These are phyloP conservation scores for Macrosoma leucophasiata DNA, from an alignment of 2,888 invertebrate genomes.

Conservation along the genomic window DNA sequence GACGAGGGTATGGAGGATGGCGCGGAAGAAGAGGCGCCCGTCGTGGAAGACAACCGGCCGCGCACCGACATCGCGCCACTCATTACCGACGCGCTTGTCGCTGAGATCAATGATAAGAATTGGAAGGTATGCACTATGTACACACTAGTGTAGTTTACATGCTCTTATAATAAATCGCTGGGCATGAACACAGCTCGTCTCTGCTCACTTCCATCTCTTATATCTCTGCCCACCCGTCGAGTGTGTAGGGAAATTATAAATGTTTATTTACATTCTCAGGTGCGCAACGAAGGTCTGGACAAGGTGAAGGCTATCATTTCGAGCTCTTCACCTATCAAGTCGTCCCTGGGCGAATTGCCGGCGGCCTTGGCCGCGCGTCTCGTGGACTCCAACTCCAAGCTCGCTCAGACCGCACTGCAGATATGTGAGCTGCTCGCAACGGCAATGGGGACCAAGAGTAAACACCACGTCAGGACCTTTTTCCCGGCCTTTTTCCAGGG, in stretches of 20 bases:
- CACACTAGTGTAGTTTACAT: no score
- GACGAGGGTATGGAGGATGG: constrained; percentile 63
- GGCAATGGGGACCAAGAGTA: constrained; percentile 89
- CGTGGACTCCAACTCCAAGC: constrained; percentile 93
- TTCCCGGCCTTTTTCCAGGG: constrained; percentile 93
- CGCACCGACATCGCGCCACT: constrained; percentile 87
- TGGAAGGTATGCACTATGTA: constrained; percentile 87
- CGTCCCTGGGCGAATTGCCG: constrained; percentile 89
- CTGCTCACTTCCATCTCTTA: no score
- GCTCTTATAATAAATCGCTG: no score
- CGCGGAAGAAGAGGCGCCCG: constrained; percentile 63
- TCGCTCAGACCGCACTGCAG: constrained; percentile 88
- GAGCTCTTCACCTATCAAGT: constrained; percentile 87
- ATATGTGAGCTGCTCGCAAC: constrained; percentile 88
- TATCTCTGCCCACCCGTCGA: no score
- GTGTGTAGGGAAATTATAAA: background rate
- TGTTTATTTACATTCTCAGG: constrained; percentile 40
- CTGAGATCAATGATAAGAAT: constrained; percentile 90
- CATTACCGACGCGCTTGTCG: constrained; percentile 86
- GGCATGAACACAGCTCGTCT: no score
- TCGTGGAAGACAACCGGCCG: constrained; percentile 82
- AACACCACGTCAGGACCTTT: constrained; percentile 85
- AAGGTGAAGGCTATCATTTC: constrained; percentile 82
- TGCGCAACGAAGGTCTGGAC: constrained; percentile 83
- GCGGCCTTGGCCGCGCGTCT: constrained; percentile 85